Evolutionary conservation across 2,113 vertebrate genomes (phyloP).

Genomic region (Mastomys coucha): DNA sequence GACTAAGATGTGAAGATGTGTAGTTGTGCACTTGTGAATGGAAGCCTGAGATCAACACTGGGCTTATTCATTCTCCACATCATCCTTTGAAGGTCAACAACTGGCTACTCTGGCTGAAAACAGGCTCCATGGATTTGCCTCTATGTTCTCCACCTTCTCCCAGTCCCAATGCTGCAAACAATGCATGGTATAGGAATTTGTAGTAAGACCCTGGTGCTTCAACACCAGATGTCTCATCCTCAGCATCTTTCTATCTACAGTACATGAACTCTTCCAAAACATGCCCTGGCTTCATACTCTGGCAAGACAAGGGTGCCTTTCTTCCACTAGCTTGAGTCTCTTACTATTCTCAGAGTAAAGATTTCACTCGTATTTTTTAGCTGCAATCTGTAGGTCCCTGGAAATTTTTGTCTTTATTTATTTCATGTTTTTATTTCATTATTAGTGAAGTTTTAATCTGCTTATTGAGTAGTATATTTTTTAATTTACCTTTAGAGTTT

Average conservation of each 20-base stretch:
- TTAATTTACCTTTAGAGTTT: constrained; percentile 19
- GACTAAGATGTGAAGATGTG: neutral
- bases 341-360: neutral
- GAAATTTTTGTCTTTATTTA: neutral
- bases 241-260: neutral
- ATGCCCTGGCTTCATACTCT: neutral
- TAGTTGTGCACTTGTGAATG: neutral
- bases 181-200: neutral
- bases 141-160: neutral
- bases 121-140: no score
- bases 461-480: neutral
- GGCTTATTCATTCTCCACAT: neutral
- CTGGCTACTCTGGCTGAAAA: neutral
- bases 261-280: neutral
- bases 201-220: neutral
- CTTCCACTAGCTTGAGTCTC: neutral
- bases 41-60: neutral
- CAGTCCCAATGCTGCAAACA: neutral
- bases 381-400: neutral
- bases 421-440: neutral
- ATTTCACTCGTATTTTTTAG: constrained; percentile 45
- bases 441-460: constrained; percentile 2
- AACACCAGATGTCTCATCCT: neutral
- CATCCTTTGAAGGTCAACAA: neutral
- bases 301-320: neutral